phyloP scores from a whole-genome alignment of 2,888 invertebrate species.

The Zeuzera pyrina region DNA sequence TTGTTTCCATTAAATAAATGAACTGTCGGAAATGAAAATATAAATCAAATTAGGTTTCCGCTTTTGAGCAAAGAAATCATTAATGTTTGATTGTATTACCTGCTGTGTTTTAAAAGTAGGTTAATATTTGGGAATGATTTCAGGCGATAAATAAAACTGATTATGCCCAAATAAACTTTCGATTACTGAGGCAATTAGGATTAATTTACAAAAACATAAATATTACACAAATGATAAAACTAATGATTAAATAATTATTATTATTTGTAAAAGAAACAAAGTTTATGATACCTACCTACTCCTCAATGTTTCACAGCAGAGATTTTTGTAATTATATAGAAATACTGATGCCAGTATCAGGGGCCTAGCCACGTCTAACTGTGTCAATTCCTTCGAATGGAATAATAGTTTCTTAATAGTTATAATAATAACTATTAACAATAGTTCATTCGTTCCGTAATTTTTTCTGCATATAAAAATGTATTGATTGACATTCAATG shows the following conservation, averaged over 20 bases:
- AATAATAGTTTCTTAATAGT: too few relatives aligned
- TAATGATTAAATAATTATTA: not conserved
- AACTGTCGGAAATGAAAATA: constrained; percentile 45
- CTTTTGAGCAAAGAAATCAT: constrained; percentile 28
- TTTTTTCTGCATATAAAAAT: too few relatives aligned
- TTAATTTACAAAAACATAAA: too few relatives aligned
- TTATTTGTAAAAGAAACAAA: not conserved
- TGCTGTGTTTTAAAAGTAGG: constrained; percentile 10
- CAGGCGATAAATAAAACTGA: not conserved
- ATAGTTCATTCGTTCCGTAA: too few relatives aligned
- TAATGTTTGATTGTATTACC: constrained; percentile 22
- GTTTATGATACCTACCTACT: not conserved
- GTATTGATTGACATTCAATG: too few relatives aligned
- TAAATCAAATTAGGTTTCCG: constrained; percentile 37
- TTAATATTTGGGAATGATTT: constrained; percentile 1
- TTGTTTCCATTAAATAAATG: constrained; percentile 41
- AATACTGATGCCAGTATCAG: constrained; percentile 26
- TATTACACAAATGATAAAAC: not conserved
- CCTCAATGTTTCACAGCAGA: not conserved
- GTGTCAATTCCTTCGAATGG: too few relatives aligned
- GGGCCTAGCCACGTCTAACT: too few relatives aligned
- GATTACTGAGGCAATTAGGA: not conserved
- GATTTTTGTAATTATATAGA: not conserved
- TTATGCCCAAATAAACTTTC: not conserved
- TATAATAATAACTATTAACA: too few relatives aligned